Evolutionary conservation across 2,797 vertebrate species (phyloP), one percentile per base, ranked within the genome.

Genomic region (Urophycis tenuis): DNA sequence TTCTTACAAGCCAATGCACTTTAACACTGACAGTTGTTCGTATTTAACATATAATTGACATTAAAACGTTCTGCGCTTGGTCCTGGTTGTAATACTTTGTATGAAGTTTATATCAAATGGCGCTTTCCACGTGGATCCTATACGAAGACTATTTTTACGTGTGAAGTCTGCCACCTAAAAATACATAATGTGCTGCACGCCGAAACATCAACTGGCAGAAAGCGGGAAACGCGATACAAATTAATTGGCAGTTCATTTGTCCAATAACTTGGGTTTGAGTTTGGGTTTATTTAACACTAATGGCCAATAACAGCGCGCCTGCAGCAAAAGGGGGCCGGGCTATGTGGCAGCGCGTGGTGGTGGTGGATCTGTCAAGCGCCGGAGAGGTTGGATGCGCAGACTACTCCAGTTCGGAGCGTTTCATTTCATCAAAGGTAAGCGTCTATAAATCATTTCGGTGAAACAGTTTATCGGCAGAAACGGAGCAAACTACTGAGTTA

Each of bases 141-240:
- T 53, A 2, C n/a, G 25, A 64, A 17, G 32, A 49, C 70, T 73
- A 30, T 72, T 36, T 25, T 36, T 10, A 77, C 72, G 67, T 35
- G 33, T 25, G 53, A 49, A 82, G 85, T 85, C 10, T 86, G 84
- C 82, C 80, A 73, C 81, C 87, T 85, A 91, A 89, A 87, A 88
- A 89, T 85, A 75, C 76, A 81, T 78, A 77, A 82, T 84, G 77
- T 81, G 67, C 84, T 78, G 80, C 80, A 83, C 82, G 84, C 79
- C 73, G 78, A 83, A 80, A 76, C 0, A 22, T 0, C 53, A 10
- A 64, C n/a, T 64, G 60, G 60, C 60, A 25, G n/a, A 64, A 29
- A 25, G 60, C 60, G 60, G 60, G 60, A 64, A 64, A 64, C 22
- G 79, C 34, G 87, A 89, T 89, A 88, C 84, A 30, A 90, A 91